Conservation (phyloP, 2,113 vertebrate genomes). For the Atrichornis clamosus region DNA sequence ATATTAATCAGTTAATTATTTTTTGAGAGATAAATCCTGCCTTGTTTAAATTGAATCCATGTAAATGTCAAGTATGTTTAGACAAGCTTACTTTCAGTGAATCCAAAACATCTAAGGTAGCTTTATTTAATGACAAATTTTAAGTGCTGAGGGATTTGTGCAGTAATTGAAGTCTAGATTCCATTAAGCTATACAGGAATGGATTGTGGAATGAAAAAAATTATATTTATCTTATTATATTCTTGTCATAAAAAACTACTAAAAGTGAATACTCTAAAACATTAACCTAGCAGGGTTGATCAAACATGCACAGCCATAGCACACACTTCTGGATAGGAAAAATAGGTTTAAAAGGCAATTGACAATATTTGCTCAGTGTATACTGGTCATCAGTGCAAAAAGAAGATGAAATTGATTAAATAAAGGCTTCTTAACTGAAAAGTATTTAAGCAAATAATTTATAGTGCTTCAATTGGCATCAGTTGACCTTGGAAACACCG, state of each 20-base stretch:
- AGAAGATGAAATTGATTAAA: neutral
- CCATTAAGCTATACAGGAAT: neutral
- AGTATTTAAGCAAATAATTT: neutral
- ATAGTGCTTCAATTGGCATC: neutral
- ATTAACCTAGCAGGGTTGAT: neutral
- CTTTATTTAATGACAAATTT: neutral
- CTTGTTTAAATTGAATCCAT: constrained; percentile 38
- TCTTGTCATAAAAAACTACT: neutral
- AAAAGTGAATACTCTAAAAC: neutral
- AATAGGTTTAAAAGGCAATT: neutral
- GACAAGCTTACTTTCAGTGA: neutral
- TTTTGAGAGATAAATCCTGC: constrained; percentile 16
- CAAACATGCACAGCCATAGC: neutral
- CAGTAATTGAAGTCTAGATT: constrained; percentile 24
- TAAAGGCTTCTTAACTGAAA: neutral
- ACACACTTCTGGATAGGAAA: neutral
- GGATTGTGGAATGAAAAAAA: neutral
- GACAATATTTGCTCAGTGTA: neutral
- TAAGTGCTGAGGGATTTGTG: neutral
- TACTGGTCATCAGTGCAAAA: neutral
- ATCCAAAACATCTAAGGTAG: neutral
- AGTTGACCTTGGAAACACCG: neutral
- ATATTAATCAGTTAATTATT: constrained; percentile 13
- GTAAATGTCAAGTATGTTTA: constrained; percentile 15
- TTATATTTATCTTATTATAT: neutral